Evolutionary conservation across 2,113 vertebrate species (phyloP).

Genomic region (Corydoras maculifer): DNA sequence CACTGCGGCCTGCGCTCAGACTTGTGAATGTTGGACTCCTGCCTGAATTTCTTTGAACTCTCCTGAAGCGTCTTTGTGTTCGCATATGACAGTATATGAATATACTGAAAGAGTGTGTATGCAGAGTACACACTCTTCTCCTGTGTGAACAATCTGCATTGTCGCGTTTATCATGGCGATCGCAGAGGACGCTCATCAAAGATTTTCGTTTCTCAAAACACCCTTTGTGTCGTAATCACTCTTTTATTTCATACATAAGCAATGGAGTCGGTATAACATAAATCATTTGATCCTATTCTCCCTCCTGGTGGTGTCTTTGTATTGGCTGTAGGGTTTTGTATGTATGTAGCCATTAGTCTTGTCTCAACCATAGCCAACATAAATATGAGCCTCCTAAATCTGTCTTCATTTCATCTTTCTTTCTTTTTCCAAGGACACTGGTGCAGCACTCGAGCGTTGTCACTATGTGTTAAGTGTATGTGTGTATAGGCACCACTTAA

Average conservation of each 20-base stretch:
- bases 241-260: constrained; percentile 2
- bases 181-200: constrained; percentile 19
- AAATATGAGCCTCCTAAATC: not conserved
- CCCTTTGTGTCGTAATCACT: constrained; percentile 14
- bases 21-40: constrained; percentile 32
- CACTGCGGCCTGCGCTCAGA: constrained; percentile 14
- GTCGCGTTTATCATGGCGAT: constrained; percentile 7
- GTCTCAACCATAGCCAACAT: no score
- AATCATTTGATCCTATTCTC: constrained; percentile 5
- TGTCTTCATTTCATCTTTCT: not conserved
- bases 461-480: constrained; percentile 17
- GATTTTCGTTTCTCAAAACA: not conserved
- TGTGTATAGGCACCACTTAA: not conserved
- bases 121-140: not conserved
- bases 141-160: constrained; percentile 17
- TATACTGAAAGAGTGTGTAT: constrained; percentile 1
- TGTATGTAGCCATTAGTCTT: no score
- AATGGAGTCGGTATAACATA: not conserved
- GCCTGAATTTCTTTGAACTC: constrained; percentile 26
- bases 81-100: not conserved
- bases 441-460: not conserved
- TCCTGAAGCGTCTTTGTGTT: not conserved
- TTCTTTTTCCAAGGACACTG: not conserved
- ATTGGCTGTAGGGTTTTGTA: no score
- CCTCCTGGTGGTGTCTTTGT: no score